phyloP scores from a whole-genome alignment of 1,140 invertebrate genomes.

The Paracyclopina nana region DNA sequence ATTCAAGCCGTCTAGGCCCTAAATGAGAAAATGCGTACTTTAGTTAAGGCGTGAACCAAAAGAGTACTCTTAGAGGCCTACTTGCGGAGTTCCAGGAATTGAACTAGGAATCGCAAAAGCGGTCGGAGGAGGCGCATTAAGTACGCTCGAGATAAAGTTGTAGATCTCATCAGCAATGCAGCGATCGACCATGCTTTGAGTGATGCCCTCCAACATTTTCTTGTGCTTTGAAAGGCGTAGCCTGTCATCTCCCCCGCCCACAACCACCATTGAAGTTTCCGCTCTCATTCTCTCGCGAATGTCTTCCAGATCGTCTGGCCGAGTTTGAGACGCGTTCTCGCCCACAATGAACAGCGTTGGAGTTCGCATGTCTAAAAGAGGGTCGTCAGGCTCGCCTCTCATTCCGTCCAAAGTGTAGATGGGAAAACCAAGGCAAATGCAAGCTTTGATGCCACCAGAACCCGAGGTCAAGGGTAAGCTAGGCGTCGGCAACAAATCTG shows the following conservation, averaged over 20 bases:
- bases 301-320: constrained; percentile 25
- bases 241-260: constrained; percentile 59
- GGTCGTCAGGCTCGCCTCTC: constrained; percentile 55
- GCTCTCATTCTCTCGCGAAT: constrained; percentile 40
- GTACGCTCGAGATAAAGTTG: too few species aligned
- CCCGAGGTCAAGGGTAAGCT: too few species aligned
- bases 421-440: constrained; percentile 60
- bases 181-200: constrained; percentile 58
- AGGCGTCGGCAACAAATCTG: too few species aligned
- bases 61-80: too few species aligned
- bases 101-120: too few species aligned
- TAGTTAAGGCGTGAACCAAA: too few species aligned
- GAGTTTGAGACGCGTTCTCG: constrained; percentile 39
- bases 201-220: constrained; percentile 47
- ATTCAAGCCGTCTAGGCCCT: too few species aligned
- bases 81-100: too few species aligned
- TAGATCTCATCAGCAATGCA: too few species aligned
- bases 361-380: constrained; percentile 40
- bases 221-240: constrained; percentile 47
- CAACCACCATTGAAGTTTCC: constrained; percentile 51
- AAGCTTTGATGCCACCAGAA: too few species aligned
- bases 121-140: too few species aligned
- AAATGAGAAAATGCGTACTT: too few species aligned
- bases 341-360: constrained; percentile 62
- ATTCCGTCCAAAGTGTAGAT: constrained; percentile 48